Percentiles rank a stretch among this genome's conserved stretches.
Conservation (phyloP, 2,888 invertebrate species). For the Parthenolecanium corni region DNA sequence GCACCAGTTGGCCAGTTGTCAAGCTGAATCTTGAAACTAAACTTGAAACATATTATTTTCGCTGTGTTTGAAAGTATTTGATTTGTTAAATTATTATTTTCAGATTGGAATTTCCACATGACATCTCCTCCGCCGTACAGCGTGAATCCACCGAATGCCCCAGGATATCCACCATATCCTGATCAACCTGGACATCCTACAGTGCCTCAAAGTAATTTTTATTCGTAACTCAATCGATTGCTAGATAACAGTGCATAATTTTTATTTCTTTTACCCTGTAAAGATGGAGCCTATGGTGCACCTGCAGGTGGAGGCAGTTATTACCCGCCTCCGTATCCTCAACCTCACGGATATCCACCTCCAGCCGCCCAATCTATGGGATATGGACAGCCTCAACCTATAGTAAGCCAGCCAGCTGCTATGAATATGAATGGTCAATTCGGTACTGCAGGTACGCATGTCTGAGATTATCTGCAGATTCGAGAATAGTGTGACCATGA, state of each 20-base stretch:
- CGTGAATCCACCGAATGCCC: background rate
- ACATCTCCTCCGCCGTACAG: background rate
- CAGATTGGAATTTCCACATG: background rate
- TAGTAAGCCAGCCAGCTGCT: background rate
- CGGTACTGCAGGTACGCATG: background rate
- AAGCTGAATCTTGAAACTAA: too few species aligned
- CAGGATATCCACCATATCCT: background rate
- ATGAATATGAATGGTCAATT: background rate
- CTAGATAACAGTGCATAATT: background rate
- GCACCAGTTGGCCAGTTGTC: too few species aligned
- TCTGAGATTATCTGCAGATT: background rate
- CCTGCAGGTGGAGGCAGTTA: constrained; percentile 38
- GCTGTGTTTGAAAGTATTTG: too few species aligned
- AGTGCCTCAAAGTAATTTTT: background rate
- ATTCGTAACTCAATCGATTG: background rate
- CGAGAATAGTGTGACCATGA: too few species aligned
- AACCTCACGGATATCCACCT: constrained; percentile 29
- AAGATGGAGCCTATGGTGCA: too few species aligned
- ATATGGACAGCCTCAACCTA: background rate
- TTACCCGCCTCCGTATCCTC: constrained; percentile 29
- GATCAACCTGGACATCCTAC: background rate
- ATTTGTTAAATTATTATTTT: too few species aligned
- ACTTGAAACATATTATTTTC: too few species aligned
- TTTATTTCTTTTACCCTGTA: background rate
- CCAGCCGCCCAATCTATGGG: background rate